A percentile compares a stretch with the other conserved stretches of the same genome.
phyloP scores from a whole-genome alignment of 2,888 invertebrate genomes.

The Limulus polyphemus region DNA sequence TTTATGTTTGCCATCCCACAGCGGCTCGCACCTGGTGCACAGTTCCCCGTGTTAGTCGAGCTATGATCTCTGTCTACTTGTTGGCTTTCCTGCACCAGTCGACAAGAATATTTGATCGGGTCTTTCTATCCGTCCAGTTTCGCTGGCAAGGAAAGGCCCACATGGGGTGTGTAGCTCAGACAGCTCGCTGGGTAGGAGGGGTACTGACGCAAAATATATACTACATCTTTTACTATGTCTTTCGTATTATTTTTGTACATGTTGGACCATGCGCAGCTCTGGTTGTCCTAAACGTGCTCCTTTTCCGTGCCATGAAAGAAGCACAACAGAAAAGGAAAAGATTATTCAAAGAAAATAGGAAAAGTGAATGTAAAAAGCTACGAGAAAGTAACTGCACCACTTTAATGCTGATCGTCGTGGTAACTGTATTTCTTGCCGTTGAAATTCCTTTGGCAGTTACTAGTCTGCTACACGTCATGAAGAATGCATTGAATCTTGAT shows the following conservation, averaged over 20 bases:
- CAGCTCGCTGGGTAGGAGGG: constrained; percentile 56
- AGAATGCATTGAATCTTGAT: constrained; percentile 28
- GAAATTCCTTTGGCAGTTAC: constrained; percentile 74
- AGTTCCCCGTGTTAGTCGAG: constrained; percentile 57
- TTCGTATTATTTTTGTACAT: constrained; percentile 83
- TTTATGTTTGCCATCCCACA: constrained; percentile 87
- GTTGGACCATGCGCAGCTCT: constrained; percentile 75
- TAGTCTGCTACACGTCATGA: constrained; percentile 64
- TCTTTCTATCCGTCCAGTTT: constrained; percentile 48
- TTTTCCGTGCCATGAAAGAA: constrained; percentile 70
- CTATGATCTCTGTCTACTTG: constrained; percentile 62
- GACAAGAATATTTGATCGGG: constrained; percentile 64
- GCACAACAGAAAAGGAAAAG: constrained; percentile 66
- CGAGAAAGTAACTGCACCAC: constrained; percentile 68
- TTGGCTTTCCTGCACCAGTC: constrained; percentile 69
- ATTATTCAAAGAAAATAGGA: constrained; percentile 53
- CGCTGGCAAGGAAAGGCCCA: constrained; percentile 51
- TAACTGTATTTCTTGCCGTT: constrained; percentile 66
- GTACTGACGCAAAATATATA: constrained; percentile 58
- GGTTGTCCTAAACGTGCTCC: constrained; percentile 71
- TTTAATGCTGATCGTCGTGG: constrained; percentile 73
- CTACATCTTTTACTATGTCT: constrained; percentile 60
- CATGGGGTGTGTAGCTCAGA: constrained; percentile 28
- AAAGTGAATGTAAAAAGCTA: constrained; percentile 47
- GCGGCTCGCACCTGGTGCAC: constrained; percentile 63